Evolutionary conservation across 2,113 vertebrate species (phyloP), one percentile per base, ranked within the genome.

Genomic region (Chitala chitala): DNA sequence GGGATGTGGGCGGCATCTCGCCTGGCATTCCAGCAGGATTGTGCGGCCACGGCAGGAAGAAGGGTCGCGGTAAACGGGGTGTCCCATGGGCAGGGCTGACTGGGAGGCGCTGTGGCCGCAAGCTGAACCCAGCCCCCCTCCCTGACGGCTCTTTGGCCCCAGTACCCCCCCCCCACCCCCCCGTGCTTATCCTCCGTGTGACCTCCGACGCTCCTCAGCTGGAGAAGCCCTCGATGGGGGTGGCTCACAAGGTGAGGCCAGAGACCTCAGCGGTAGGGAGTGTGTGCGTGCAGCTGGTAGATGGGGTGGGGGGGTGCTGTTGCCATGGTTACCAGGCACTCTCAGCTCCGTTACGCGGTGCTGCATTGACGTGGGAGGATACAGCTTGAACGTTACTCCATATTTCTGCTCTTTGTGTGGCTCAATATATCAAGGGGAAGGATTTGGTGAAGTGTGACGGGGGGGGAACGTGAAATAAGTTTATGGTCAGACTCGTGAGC

Each of bases 381-480:
- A 38, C 63, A 46, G 64, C 42, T 42, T 46, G 64, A 68, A 68
- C 38, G 64, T 42, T 68, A 48, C 46, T 26, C 40, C 64, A 68
- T 68, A 68, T 68, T 68, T 68, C 64, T 68, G 64, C 64, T 29
- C 64, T 46, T 68, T 68, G 64, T 48, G 64, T 68, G 64, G 64
- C 42, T 68, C n/a, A 22, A 4, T 24, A 29, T 38, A 38, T 46
- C 10, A 48, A 26, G 64, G 64, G 46, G 10, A 63, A 24, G 6
- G 40, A 46, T 38, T 20, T 15, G 48, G 2, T 3, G 48, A 20
- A 51, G 48, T 51, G n/a, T n/a, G n/a, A n/a, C n/a, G 48, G 48
- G 48, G 48, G 8, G 64, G 12, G 22, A 66, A 42, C 6, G 2
- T 5, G 24, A 24, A 68, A 22, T 3, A 1, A 68, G 42, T 68